phyloP scores from a whole-genome alignment of 2,888 invertebrate species.

The Eristalis intricaria region DNA sequence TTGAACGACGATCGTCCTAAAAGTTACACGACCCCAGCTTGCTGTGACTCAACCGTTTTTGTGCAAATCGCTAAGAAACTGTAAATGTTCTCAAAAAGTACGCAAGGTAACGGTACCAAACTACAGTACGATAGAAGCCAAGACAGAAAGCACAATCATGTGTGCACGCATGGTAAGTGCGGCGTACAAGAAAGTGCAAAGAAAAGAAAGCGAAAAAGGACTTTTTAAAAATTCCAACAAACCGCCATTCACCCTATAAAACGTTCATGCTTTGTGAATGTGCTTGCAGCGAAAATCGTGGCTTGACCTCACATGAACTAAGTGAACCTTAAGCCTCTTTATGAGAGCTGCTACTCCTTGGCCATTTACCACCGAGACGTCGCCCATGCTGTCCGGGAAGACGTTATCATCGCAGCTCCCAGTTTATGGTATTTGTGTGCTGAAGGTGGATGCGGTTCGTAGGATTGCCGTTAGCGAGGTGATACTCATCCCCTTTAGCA shows the following conservation, averaged over 20 bases:
- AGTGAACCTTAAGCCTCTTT: constrained; percentile 26
- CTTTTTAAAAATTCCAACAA: too few relatives aligned
- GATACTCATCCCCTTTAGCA: background rate
- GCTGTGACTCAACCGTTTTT: too few relatives aligned
- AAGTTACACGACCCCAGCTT: too few relatives aligned
- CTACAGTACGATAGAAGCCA: too few relatives aligned
- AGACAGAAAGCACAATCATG: too few relatives aligned
- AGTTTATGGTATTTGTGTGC: constrained; percentile 22
- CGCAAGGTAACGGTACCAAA: too few relatives aligned
- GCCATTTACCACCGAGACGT: background rate
- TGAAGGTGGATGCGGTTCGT: constrained; percentile 35
- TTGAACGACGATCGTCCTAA: too few relatives aligned
- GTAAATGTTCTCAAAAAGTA: too few relatives aligned
- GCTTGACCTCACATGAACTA: constrained; percentile 28
- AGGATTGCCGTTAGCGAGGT: background rate
- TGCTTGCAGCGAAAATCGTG: background rate
- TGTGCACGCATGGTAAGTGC: too few relatives aligned
- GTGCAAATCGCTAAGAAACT: too few relatives aligned
- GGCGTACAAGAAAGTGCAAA: too few relatives aligned
- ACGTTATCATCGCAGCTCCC: background rate
- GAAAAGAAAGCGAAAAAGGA: too few relatives aligned
- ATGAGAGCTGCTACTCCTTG: background rate
- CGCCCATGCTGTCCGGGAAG: background rate
- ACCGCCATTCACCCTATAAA: background rate
- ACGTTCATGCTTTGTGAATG: background rate